Evolutionary conservation across 2,888 invertebrate genomes (phyloP).

Genomic region (Mylabris sibirica): DNA sequence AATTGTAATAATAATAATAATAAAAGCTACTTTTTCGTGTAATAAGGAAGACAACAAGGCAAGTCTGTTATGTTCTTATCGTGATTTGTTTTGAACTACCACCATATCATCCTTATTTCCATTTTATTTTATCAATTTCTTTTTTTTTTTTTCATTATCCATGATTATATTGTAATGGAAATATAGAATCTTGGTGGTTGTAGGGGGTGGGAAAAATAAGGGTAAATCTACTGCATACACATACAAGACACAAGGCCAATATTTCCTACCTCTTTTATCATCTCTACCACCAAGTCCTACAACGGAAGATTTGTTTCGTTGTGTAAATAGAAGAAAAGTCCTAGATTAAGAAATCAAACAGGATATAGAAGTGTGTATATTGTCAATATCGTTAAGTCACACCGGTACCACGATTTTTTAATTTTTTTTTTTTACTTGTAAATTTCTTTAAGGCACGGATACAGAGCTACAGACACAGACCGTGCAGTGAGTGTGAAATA

Average conservation of each 20-base stretch:
- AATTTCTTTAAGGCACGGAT: conserved; percentile 55
- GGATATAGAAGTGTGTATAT: not conserved
- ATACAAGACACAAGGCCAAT: conserved; percentile 55
- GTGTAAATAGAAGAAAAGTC: not conserved
- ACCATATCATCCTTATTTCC: conserved; percentile 8
- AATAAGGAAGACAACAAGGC: conserved; percentile 59
- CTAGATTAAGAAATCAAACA: not conserved
- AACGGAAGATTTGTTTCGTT: conserved; percentile 31
- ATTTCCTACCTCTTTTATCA: conserved; percentile 22
- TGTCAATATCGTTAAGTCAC: not conserved
- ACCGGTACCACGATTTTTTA: conserved; percentile 36
- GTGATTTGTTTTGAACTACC: not conserved
- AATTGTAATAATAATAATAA: conserved; percentile 20
- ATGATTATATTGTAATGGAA: no score
- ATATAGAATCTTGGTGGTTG: not conserved
- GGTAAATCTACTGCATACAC: conserved; percentile 54
- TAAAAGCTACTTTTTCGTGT: conserved; percentile 32
- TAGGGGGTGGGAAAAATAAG: not conserved
- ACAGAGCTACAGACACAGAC: conserved; percentile 59
- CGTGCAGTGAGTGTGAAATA: conserved; percentile 57
- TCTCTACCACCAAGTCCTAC: conserved; percentile 48
- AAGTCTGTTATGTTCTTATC: conserved; percentile 42
- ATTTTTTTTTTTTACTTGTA: no score
- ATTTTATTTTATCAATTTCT: not conserved
- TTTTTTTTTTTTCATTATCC: no score